Evolutionary conservation across 2,113 vertebrate species (phyloP), one percentile per base, ranked within the genome.

Genomic region (Atherinomorus stipes): DNA sequence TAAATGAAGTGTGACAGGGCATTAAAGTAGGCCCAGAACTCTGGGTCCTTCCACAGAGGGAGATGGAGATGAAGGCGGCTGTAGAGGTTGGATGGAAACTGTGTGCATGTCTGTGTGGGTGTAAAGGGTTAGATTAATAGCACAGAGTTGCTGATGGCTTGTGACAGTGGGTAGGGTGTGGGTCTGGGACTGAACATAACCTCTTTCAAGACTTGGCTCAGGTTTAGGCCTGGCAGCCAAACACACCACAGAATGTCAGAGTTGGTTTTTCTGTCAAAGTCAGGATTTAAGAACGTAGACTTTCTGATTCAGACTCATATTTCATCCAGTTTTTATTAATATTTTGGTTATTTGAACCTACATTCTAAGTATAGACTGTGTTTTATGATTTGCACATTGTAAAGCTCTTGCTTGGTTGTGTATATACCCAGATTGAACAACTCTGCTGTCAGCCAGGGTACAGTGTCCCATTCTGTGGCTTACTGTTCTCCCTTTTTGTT

Each of bases 1-100:
- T 69, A 82, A 87, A 85, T 87, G 37, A 81, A 89, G 81, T 84
- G 83, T 89, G 85, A 89, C 84, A 85, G 70, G 64, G 75, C 70
- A 81, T 85, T 88, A 87, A 80, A 79, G 82, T 25, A 40, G 70
- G 72, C 76, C 76, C 70, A 87, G 74, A 78, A 60, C 61, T 22
- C 57, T 47, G 49, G 70, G 47, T 74, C 59, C 52, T 25, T 69
- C 60, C 70, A 38, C 13, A 10, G 78, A 28, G 34, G 66, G 64
- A 76, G 45, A 44, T 19, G 51, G 49, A 71, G 70, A 67, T 37
- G 28, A 65, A 77, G 64, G 25, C 42, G 37, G 51, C 23, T 12
- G 28, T 49, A 68, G 45, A 78, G 64, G 53, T 44, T 56, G 68
- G 28, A 71, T 31, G 76, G 67, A 74, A 77, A 60, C 31, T 9